These are phyloP conservation scores for Phoenicopterus ruber DNA, from an alignment of 2,113 vertebrate species.

Conservation along the genomic window DNA sequence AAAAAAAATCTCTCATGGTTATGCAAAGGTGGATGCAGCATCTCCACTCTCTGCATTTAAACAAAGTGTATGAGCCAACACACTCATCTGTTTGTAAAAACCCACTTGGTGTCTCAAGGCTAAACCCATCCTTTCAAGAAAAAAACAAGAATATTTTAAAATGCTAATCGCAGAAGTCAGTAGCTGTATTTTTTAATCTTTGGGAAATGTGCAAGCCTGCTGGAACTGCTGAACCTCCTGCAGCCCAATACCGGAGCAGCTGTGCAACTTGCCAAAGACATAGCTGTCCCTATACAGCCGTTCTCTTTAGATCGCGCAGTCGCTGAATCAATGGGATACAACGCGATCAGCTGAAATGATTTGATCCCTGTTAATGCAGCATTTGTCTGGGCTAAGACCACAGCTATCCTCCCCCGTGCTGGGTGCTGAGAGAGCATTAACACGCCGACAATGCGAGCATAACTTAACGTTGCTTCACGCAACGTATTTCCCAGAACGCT, in stretches of 20 bases:
- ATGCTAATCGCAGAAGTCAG: background rate
- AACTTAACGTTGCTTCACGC: background rate
- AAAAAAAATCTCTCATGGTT: background rate
- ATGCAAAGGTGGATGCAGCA: background rate
- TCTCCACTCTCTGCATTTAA: rapidly evolving
- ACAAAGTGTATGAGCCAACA: rapidly evolving
- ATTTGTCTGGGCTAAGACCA: background rate
- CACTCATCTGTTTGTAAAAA: background rate
- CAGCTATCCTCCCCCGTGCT: background rate
- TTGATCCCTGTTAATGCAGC: conserved; percentile 1
- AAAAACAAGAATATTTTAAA: rapidly evolving
- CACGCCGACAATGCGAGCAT: rapidly evolving
- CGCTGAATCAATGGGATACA: background rate
- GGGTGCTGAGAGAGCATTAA: background rate
- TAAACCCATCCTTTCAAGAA: background rate
- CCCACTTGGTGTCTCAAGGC: background rate
- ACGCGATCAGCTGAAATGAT: background rate
- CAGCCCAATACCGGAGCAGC: background rate
- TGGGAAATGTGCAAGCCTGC: background rate
- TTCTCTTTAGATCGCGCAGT: background rate
- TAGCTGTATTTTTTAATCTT: background rate
- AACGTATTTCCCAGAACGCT: rapidly evolving
- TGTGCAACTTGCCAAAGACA: background rate
- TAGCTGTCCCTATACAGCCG: background rate
- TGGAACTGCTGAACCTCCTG: background rate